phyloP scores from a whole-genome alignment of 2,797 vertebrate genomes.

The Ficedula albicollis region DNA sequence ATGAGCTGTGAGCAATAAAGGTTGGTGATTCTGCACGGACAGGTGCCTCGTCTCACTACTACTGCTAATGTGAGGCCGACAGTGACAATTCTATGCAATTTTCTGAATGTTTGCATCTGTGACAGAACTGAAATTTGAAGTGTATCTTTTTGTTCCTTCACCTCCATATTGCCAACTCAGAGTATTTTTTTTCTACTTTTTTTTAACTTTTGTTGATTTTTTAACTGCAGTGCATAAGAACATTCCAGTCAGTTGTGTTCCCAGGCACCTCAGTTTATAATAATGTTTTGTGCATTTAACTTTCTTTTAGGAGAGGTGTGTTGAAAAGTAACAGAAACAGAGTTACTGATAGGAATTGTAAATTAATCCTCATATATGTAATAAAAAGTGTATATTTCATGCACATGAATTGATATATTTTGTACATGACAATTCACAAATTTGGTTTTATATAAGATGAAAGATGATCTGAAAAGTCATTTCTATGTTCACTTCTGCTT shows the following conservation, averaged over 20 bases:
- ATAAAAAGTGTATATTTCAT: not conserved
- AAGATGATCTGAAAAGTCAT: not conserved
- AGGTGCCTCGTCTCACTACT: no score
- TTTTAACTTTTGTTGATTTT: not conserved
- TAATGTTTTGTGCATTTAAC: not conserved
- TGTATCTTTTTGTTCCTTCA: not conserved
- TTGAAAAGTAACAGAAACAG: not conserved
- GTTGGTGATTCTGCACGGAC: no score
- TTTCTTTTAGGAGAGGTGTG: not conserved
- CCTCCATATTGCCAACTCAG: not conserved
- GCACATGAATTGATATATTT: not conserved
- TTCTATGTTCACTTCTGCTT: not conserved
- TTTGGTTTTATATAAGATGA: not conserved
- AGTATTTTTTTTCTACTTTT: not conserved
- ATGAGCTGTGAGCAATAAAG: no score
- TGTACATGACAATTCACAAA: not conserved
- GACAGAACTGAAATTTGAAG: not conserved
- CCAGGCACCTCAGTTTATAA: fast-evolving
- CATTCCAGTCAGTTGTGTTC: not conserved
- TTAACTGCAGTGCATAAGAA: not conserved
- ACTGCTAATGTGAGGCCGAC: no score
- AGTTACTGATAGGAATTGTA: not conserved
- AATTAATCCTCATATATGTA: not conserved
- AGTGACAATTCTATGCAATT: not conserved
- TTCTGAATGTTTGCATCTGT: not conserved